Conservation (phyloP, 2,888 invertebrate species). For the Gisinianus flammeolus region DNA sequence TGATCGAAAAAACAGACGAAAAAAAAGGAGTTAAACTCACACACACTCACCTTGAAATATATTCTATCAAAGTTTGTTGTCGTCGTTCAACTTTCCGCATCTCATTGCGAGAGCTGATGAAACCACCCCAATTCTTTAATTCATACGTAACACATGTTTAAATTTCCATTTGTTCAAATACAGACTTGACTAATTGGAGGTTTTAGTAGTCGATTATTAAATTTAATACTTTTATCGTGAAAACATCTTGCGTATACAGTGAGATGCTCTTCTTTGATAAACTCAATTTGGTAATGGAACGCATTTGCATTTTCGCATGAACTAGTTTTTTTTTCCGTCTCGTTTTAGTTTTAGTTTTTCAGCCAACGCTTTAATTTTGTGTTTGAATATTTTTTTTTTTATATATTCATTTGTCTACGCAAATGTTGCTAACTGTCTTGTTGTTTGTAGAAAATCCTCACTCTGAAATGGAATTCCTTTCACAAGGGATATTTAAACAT, state of each 20-base stretch:
- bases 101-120: too few species aligned
- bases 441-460: too few species aligned
- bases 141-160: constrained; percentile 3
- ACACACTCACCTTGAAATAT: too few species aligned
- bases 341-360: neutral
- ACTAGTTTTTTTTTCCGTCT: neutral
- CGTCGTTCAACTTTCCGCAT: neutral
- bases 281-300: neutral
- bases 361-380: too few species aligned
- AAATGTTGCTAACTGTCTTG: too few species aligned
- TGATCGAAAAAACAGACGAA: too few species aligned
- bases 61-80: neutral
- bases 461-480: too few species aligned
- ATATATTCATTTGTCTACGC: too few species aligned
- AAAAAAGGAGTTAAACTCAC: too few species aligned
- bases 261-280: neutral
- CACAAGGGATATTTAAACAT: too few species aligned
- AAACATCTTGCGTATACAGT: neutral
- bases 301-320: neutral
- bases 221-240: constrained; percentile 23
- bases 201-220: constrained; percentile 23
- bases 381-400: too few species aligned
- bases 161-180: constrained; percentile 10
- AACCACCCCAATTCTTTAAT: too few species aligned
- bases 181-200: neutral